Conservation (phyloP, 2,797 vertebrate genomes). For the Carduelis carduelis region DNA sequence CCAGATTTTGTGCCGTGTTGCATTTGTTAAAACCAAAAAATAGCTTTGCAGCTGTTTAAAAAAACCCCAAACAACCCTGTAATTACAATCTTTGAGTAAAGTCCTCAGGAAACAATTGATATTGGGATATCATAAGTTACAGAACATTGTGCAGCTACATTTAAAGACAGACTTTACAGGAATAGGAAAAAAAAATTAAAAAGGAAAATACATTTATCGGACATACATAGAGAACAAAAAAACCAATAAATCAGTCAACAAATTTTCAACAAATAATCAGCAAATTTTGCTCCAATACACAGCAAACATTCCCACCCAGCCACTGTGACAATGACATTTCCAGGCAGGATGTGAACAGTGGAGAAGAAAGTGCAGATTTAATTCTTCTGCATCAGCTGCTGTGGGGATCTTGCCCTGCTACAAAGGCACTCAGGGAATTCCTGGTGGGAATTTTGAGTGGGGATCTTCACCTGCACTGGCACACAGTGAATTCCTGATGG, state of each 20-base stretch:
- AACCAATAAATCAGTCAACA: neutral
- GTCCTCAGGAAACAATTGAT: neutral
- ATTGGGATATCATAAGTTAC: neutral
- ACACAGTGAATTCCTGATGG: fast-evolving
- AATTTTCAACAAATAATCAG: neutral
- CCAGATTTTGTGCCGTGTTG: fast-evolving
- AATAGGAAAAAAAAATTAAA: neutral
- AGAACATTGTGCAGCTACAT: neutral
- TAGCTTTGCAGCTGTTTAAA: neutral
- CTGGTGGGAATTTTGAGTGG: neutral
- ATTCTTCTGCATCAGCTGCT: neutral
- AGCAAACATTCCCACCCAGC: neutral
- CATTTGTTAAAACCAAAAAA: neutral
- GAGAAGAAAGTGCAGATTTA: neutral
- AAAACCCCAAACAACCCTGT: neutral
- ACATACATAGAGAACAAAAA: neutral
- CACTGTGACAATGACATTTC: neutral
- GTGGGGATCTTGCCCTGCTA: neutral
- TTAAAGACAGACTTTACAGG: neutral
- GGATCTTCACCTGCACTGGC: neutral
- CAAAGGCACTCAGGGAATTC: neutral
- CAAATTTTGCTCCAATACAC: neutral
- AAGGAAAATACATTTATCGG: neutral
- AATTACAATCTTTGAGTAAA: neutral
- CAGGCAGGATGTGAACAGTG: neutral